Evolutionary conservation across 2,797 vertebrate species (phyloP), one percentile per base, ranked within the genome.

Genomic region (Antrozous pallidus): DNA sequence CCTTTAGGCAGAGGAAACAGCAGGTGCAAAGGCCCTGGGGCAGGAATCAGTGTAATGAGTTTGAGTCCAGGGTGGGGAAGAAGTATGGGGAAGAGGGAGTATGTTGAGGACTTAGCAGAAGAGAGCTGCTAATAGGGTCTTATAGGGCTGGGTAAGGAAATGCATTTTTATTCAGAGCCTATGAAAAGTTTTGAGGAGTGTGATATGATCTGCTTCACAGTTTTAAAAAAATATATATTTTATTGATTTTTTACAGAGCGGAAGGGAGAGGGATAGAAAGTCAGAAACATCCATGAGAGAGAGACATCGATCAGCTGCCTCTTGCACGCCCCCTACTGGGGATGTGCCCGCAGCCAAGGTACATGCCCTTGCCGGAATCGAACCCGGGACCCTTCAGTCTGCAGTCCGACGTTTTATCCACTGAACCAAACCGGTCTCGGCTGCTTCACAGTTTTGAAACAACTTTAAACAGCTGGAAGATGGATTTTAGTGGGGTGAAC

Each of bases 61-160:
- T 26, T 5, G 28, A 85, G 24, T 9, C 51, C 40, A 12, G 6
- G 10, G 28, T 17, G 61, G n/a, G 22, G 18, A 16, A 45, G 45
- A 22, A 49, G 8, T 7, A 0, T 20, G 8, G 74, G 18, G 1
- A 6, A 28, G 26, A 0, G 31, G 40, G 9, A 2, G 18, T 12
- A 17, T 20, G 31, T 28, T 36, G 28, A n/a, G 51, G 22, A n/a
- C 24, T 47, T 36, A 20, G 58, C 7, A 11, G 77, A 63, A 33
- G 33, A 26, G 61, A 49, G 31, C 20, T 49, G 69, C n/a, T 38
- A 8, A 1, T 22, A 31, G 58, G 33, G 56, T 13, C 49, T 22
- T 51, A 22, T n/a, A n/a, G 45, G 49, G 24, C 65, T 1, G 2
- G n/a, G n/a, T 51, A 36, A 69, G 61, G 42, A 82, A 24, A 28